phyloP scores from a whole-genome alignment of 2,113 vertebrate genomes.

The Crotalus helleri region DNA sequence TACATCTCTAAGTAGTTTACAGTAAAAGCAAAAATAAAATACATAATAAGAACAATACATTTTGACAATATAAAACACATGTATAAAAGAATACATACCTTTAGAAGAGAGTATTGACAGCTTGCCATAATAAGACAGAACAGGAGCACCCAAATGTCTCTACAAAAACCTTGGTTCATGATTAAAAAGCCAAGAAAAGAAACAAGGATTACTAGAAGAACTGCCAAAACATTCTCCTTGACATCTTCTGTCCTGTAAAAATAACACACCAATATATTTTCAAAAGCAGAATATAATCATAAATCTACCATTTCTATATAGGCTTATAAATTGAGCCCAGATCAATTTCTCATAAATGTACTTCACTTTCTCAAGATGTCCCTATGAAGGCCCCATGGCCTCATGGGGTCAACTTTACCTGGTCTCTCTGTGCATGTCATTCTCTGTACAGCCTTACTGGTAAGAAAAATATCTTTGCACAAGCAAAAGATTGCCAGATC shows the following conservation, averaged over 20 bases:
- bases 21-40: background rate
- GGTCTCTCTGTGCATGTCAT: background rate
- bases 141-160: constrained; percentile 90
- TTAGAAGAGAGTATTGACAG: constrained; percentile 95
- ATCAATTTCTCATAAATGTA: background rate
- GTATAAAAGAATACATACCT: constrained; percentile 68
- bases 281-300: background rate
- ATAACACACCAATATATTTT: constrained; percentile 25
- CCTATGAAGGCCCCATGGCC: background rate
- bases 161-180: constrained; percentile 89
- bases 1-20: background rate
- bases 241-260: constrained; percentile 79
- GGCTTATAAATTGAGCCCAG: background rate
- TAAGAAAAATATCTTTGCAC: background rate
- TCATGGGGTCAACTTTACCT: background rate
- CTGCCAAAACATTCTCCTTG: constrained; percentile 82
- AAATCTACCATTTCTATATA: background rate
- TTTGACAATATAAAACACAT: background rate
- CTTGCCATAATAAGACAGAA: constrained; percentile 96
- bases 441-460: background rate
- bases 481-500: background rate
- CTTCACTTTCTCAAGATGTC: background rate
- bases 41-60: background rate
- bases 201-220: constrained; percentile 88
- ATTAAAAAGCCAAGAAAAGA: constrained; percentile 92